Percentiles rank a stretch among this genome's conserved stretches.
Conservation (phyloP, 1,140 invertebrate genomes). For the Steinernema feltiae region DNA sequence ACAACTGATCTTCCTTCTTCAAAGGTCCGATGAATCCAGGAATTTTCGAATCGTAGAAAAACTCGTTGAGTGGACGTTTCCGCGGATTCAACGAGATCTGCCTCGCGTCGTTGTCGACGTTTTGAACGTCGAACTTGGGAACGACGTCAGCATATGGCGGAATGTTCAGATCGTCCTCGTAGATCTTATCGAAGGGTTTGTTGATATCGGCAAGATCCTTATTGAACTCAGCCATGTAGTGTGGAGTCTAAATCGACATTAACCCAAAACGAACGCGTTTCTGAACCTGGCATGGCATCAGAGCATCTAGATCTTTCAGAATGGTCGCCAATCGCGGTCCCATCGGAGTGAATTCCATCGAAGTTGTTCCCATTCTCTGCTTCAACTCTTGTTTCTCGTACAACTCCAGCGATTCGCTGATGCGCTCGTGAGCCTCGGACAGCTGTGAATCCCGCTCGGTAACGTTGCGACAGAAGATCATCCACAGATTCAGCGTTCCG, state of each 20-base stretch:
- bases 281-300: not conserved
- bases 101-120: not conserved
- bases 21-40: not conserved
- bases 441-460: not conserved
- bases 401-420: not conserved
- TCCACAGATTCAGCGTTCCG: not conserved
- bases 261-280: not conserved
- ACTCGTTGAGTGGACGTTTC: not conserved
- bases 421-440: not conserved
- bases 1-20: not conserved
- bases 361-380: not conserved
- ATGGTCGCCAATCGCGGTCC: not conserved
- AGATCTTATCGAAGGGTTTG: not conserved
- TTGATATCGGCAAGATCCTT: not conserved
- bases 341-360: not conserved
- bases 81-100: not conserved
- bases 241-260: not conserved
- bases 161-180: not conserved
- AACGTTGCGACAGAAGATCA: not conserved
- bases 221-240: not conserved
- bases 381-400: not conserved
- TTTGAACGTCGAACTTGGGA: not conserved
- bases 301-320: not conserved
- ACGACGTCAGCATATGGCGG: not conserved
- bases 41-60: not conserved